Percentiles rank a stretch among this genome's conserved stretches.
These are phyloP conservation scores for Mizuhopecten yessoensis DNA, from an alignment of 1,140 invertebrate species.

Conservation along the genomic window DNA sequence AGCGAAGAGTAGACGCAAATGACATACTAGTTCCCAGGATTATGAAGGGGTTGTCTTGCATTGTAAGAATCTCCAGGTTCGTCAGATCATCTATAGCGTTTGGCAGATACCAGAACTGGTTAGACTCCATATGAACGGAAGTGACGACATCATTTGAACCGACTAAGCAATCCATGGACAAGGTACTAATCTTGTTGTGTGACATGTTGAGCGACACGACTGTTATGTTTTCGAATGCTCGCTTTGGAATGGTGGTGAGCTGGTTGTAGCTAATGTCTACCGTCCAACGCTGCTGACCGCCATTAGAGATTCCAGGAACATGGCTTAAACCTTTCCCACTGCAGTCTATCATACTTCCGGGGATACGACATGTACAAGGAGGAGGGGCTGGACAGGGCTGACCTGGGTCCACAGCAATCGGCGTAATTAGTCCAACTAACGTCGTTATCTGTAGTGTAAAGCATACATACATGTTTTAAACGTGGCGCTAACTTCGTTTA, in stretches of 20 bases:
- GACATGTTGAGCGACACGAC: background rate
- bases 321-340: background rate
- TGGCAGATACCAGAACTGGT: background rate
- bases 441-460: background rate
- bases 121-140: slow-evolving; percentile 1
- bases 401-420: background rate
- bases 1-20: background rate
- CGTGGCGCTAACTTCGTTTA: too few species aligned
- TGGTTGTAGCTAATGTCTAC: background rate
- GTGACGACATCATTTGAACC: slow-evolving; percentile 14
- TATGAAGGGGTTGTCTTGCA: background rate
- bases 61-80: background rate
- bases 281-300: background rate
- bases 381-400: background rate
- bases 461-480: background rate
- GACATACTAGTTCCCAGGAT: background rate
- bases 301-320: background rate
- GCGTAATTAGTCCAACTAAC: background rate
- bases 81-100: slow-evolving; percentile 5
- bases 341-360: background rate
- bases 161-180: background rate
- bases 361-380: background rate
- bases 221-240: slow-evolving; percentile 3
- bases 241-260: background rate
- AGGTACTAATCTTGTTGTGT: background rate